Evolutionary conservation across 2,888 invertebrate species (phyloP).

Genomic region (Ennomos quercinarius): DNA sequence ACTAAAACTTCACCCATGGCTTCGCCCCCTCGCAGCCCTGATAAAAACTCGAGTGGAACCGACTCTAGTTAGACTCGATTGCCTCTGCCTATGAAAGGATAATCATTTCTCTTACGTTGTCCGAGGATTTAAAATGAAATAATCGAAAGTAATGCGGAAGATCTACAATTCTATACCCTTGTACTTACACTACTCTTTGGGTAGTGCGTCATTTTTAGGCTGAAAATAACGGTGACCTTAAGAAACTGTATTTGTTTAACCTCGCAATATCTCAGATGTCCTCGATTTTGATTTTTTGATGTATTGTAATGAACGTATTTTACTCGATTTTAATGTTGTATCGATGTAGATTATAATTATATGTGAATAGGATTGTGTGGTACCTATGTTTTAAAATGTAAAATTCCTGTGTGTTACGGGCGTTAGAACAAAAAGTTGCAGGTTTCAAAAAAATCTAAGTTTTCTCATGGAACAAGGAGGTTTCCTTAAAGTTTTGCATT

Average conservation of each 20-base stretch:
- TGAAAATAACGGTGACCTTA: background rate
- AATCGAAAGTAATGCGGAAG: no score
- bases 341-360: constrained; percentile 2
- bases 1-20: constrained; percentile 63
- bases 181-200: no score
- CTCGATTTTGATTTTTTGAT: constrained; percentile 6
- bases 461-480: no score
- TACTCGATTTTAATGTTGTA: constrained; percentile 4
- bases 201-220: no score
- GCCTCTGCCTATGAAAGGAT: background rate
- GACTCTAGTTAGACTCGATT: constrained; percentile 68
- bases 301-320: constrained; percentile 2
- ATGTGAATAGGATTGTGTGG: background rate
- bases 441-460: no score
- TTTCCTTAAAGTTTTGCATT: background rate
- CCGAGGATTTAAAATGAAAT: background rate
- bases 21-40: constrained; percentile 66
- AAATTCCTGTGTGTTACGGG: constrained; percentile 9
- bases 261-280: constrained; percentile 9
- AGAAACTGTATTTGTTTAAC: constrained; percentile 3
- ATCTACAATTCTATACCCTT: no score
- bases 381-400: background rate
- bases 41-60: constrained; percentile 70
- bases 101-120: background rate
- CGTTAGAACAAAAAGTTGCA: no score